These are phyloP conservation scores for Nematostella vectensis DNA, from an alignment of 92 coral and sea anemone species.

Conservation along the genomic window DNA sequence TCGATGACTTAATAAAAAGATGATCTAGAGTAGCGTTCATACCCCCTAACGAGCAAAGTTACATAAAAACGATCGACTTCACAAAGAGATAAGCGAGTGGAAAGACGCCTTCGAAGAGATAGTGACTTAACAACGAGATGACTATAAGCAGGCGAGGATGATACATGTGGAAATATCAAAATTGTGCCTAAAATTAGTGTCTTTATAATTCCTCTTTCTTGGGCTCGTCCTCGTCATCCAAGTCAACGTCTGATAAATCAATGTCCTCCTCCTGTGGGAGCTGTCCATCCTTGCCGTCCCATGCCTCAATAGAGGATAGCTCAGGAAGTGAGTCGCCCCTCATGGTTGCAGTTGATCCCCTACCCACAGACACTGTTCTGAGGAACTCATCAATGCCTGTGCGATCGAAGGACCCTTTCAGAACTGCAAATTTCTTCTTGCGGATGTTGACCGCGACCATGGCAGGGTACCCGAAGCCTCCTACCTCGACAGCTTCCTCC, in stretches of 20 bases:
- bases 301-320: conserved; percentile 44
- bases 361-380: conserved; percentile 89
- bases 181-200: conserved; percentile 1
- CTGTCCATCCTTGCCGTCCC: conserved; percentile 98
- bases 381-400: conserved; percentile 89
- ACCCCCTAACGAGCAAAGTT: too few relatives aligned
- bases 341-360: conserved; percentile 83
- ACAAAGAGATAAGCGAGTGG: too few relatives aligned
- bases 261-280: conserved; percentile 87
- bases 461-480: conserved; percentile 97
- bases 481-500: conserved; percentile 82
- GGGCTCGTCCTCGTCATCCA: conserved; percentile 70
- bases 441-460: conserved; percentile 84
- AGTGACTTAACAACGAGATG: too few relatives aligned
- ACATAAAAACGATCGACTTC: too few relatives aligned
- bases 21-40: too few relatives aligned
- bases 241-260: conserved; percentile 80
- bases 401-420: conserved; percentile 83
- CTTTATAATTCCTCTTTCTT: conserved; percentile 67
- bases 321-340: conserved; percentile 72
- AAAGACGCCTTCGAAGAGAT: too few relatives aligned
- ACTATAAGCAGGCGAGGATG: too few relatives aligned
- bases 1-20: too few relatives aligned
- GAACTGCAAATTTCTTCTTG: conserved; percentile 68
- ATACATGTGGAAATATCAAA: conserved; percentile 10